Base-by-base conservation (phyloP, 2,797 vertebrate genomes). In the Anableps anableps region DNA sequence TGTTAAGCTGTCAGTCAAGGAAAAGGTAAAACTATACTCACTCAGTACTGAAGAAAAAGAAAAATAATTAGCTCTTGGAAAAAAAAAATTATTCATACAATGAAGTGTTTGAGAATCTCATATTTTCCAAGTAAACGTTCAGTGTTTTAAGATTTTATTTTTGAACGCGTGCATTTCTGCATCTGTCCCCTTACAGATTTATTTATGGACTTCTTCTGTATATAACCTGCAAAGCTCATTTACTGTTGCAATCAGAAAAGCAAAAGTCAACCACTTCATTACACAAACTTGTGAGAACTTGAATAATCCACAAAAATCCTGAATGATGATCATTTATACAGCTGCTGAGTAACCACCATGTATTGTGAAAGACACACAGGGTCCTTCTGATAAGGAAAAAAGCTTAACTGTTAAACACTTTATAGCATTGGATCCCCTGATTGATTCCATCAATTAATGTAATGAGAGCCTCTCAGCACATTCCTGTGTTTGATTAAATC, bases 1-100 rank as follows among this genome's bases (percentile, higher is more conserved):
- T 96, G 93, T 96, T 66, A 47, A 86, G 80, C 91, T 95, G 95
- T 95, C 96, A 97, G 76, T 96, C 96, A 96, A 93, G 82, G 23
- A 64, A 74, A 88, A 91, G 82, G 89, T 93, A 83, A 85, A 79
- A 84, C 86, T 90, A 86, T 75, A 66, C 83, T 83, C 88, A 80
- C 89, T 80, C 47, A 66, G 85, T 82, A 84, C 36, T 68, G 72
- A 84, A 62, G 23, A 48, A 77, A 66, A 85, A 70, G 34, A 79
- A 66, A 43, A 34, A 51, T 21, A 70, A 82, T 77, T 80, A 77
- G 4, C 70, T 38, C 47, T 31, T 21, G 80, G 60, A 29, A 79
- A 23, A 75, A 43, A 74, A 45, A 51, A 1, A 41, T 55, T 41
- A 64, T 26, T 53, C 16, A 1, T n/a, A 16, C n/a, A 17, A 31